A percentile compares a stretch with the other conserved stretches of the same genome.
phyloP scores from a whole-genome alignment of 2,113 vertebrate genomes.

The Arenaria interpres region DNA sequence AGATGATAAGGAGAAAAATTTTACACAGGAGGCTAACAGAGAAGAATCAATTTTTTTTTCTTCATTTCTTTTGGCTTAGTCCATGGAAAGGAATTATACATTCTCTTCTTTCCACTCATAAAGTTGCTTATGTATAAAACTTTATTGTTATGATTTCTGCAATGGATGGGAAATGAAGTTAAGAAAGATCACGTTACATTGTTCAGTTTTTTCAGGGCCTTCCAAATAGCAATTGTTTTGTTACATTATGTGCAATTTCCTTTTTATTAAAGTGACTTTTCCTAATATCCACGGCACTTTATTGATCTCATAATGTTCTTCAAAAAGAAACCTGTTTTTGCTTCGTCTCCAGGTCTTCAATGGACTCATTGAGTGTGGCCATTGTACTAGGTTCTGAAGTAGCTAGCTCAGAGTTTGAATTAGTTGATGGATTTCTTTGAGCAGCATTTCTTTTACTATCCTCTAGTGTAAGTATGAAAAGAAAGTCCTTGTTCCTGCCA shows the following conservation, averaged over 20 bases:
- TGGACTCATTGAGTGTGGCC: slow-evolving; percentile 47
- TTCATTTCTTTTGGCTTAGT: slow-evolving; percentile 65
- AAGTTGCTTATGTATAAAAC: slow-evolving; percentile 67
- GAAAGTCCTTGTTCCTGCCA: slow-evolving; percentile 67
- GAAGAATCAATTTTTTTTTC: slow-evolving; percentile 77
- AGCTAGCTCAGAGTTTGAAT: slow-evolving; percentile 60
- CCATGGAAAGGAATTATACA: slow-evolving; percentile 59
- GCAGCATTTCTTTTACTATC: slow-evolving; percentile 57
- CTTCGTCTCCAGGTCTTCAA: slow-evolving; percentile 41
- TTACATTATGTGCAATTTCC: slow-evolving; percentile 60
- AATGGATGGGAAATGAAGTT: slow-evolving; percentile 67
- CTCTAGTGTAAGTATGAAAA: slow-evolving; percentile 44
- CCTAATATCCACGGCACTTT: slow-evolving; percentile 28
- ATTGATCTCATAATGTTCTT: slow-evolving; percentile 42
- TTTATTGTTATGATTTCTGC: slow-evolving; percentile 64
- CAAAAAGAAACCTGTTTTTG: slow-evolving; percentile 54
- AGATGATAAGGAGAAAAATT: slow-evolving; percentile 81
- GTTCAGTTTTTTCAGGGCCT: slow-evolving; percentile 42
- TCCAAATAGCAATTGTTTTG: slow-evolving; percentile 59
- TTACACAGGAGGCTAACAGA: slow-evolving; percentile 80
- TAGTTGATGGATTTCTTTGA: slow-evolving; percentile 56
- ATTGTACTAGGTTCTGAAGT: slow-evolving; percentile 53
- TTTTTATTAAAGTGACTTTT: slow-evolving; percentile 58
- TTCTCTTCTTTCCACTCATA: slow-evolving; percentile 60
- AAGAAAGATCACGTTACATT: slow-evolving; percentile 35